Evolutionary conservation across 2,888 invertebrate species (phyloP), one percentile per base, ranked within the genome.

Genomic region (Clusia tigrina): DNA sequence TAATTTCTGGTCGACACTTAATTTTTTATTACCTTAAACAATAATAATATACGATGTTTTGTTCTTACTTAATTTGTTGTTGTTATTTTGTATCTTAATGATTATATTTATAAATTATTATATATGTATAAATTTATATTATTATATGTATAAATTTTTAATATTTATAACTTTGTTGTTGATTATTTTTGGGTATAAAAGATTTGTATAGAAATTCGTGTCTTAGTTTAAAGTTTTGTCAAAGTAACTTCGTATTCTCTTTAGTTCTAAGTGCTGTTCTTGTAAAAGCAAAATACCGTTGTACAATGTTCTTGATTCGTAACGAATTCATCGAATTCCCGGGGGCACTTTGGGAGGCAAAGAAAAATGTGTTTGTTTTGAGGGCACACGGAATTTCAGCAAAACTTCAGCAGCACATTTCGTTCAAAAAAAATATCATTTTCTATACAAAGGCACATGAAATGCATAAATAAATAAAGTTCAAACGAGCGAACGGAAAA

Each of bases 321-420:
- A 67, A 64, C 64, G 69, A 71, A 71, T 67, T 68, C 73, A 73
- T 73, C 57, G 71, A 73, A 63, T 62, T 65, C 9, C 2, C 32
- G 32, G 18, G n/a, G 2, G 9, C 32, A 54, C 20, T 17, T 37
- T 20, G 25, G 25, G 25, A 53, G 5, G 2, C 25, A 25, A 25
- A 25, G 6, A n/a, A 53, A 53, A 53, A 53, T 26, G n/a, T n/a
- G n/a, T n/a, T 23, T 12, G 3, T 53, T 48, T 48, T 48, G 18
- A 18, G 18, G 22, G 12, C 24, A 52, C 23, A 52, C 9, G 12
- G n/a, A 42, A 42, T 17, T n/a, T n/a, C 10, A 42, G n/a, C 3
- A 42, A 42, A 42, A 17, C 6, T 12, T 32, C 32, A 6, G 32
- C 32, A 6, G 32, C 32, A 12, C 42, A 42, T 3, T 42, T n/a